Conservation (phyloP, 2,888 invertebrate genomes). For the Dexiosoma caninum region DNA sequence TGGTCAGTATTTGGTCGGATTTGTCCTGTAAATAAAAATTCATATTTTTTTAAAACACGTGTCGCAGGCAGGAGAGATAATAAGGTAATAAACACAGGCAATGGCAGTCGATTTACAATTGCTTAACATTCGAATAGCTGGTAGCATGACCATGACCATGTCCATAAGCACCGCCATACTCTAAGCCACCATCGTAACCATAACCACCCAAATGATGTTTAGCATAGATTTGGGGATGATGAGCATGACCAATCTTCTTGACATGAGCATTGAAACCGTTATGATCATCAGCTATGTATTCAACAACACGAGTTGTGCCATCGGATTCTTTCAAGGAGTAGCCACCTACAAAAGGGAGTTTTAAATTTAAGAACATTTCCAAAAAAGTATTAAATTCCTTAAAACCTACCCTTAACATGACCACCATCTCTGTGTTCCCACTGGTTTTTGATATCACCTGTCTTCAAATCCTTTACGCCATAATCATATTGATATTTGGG, state of each 20-base stretch:
- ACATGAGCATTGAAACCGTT: constrained; percentile 79
- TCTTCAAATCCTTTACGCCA: constrained; percentile 79
- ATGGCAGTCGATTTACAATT: constrained; percentile 57
- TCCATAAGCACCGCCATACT: constrained; percentile 63
- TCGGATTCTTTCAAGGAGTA: constrained; percentile 79
- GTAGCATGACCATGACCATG: constrained; percentile 69
- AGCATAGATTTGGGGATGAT: constrained; percentile 71
- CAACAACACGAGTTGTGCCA: constrained; percentile 79
- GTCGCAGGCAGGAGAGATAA: not conserved
- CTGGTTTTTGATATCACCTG: constrained; percentile 79
- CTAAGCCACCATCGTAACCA: constrained; percentile 60
- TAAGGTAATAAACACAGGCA: not conserved
- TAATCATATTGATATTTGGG: constrained; percentile 79
- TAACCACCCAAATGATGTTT: constrained; percentile 68
- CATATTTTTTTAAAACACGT: not conserved
- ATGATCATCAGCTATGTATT: constrained; percentile 79
- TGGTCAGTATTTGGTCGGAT: constrained; percentile 44
- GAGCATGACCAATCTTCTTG: constrained; percentile 78
- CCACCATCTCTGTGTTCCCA: constrained; percentile 80
- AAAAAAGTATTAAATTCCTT: not conserved
- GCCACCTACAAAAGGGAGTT: constrained; percentile 66
- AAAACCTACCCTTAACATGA: constrained; percentile 77
- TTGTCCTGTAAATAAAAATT: not conserved
- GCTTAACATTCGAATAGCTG: constrained; percentile 73
- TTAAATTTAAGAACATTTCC: not conserved